A percentile compares a stretch with the other conserved stretches of the same genome.
Evolutionary conservation across 2,888 invertebrate genomes (phyloP).

Genomic region (Agrochola lota): DNA sequence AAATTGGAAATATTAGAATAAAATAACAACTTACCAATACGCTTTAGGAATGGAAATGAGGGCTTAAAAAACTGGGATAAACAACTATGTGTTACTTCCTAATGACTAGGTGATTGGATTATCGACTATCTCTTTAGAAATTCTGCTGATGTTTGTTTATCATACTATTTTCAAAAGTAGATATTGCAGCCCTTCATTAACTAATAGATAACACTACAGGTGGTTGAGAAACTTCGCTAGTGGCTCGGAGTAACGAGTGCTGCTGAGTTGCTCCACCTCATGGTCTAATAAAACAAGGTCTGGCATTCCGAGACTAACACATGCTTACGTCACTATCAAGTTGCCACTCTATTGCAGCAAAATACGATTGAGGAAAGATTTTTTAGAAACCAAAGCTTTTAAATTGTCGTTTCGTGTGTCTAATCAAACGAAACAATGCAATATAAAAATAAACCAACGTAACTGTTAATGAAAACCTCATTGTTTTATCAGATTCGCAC

Average conservation of each 20-base stretch:
- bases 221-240: background rate
- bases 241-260: background rate
- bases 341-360: no score
- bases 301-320: no score
- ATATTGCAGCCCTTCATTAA: background rate
- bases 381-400: no score
- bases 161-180: background rate
- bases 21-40: conserved; percentile 8
- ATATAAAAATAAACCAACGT: no score
- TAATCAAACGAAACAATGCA: no score
- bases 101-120: background rate
- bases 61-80: background rate
- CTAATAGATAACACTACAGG: background rate
- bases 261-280: background rate
- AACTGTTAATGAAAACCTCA: no score
- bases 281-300: no score
- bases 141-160: background rate
- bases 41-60: background rate
- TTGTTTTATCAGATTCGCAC: no score
- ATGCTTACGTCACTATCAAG: no score
- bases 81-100: background rate
- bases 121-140: background rate
- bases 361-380: no score
- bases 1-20: conserved; percentile 17
- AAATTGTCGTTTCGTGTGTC: no score